Evolutionary conservation across 2,888 invertebrate genomes (phyloP).

Genomic region (Metallyticus violacea): DNA sequence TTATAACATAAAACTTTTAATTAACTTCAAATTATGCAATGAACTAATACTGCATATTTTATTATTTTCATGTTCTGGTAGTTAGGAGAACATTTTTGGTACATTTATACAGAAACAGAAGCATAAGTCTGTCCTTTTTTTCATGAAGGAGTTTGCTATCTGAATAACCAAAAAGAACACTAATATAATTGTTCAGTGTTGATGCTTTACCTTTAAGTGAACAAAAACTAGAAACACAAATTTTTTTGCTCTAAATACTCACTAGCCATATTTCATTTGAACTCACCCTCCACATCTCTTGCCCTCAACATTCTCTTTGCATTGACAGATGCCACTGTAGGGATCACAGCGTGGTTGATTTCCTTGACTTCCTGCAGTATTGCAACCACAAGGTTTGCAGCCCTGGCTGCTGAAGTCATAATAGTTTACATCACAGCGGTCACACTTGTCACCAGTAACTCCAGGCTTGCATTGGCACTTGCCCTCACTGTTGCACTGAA

Average conservation of each 20-base stretch:
- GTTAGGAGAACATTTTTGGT: no score
- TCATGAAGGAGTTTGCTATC: not conserved
- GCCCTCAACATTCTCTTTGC: constrained; percentile 95
- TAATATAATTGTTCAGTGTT: no score
- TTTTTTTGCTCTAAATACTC: not conserved
- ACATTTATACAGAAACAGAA: no score
- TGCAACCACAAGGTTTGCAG: constrained; percentile 91
- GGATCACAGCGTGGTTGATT: constrained; percentile 85
- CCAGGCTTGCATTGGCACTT: constrained; percentile 95
- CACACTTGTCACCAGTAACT: constrained; percentile 92
- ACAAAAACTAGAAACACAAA: no score
- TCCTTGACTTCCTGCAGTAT: constrained; percentile 73
- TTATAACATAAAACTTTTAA: no score
- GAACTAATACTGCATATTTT: no score
- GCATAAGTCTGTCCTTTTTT: no score
- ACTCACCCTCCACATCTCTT: constrained; percentile 82
- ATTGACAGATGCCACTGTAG: constrained; percentile 72
- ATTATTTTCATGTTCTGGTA: no score
- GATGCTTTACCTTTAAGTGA: no score
- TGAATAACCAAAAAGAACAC: not conserved
- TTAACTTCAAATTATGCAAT: no score
- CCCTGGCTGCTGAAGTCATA: constrained; percentile 88
- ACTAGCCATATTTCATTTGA: not conserved
- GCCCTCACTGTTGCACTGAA: constrained; percentile 90
- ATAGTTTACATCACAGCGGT: constrained; percentile 79